A percentile compares a stretch with the other conserved stretches of the same genome.
These are phyloP conservation scores for Nephrocerus scutellatus DNA, from an alignment of 2,888 invertebrate species.

Conservation along the genomic window DNA sequence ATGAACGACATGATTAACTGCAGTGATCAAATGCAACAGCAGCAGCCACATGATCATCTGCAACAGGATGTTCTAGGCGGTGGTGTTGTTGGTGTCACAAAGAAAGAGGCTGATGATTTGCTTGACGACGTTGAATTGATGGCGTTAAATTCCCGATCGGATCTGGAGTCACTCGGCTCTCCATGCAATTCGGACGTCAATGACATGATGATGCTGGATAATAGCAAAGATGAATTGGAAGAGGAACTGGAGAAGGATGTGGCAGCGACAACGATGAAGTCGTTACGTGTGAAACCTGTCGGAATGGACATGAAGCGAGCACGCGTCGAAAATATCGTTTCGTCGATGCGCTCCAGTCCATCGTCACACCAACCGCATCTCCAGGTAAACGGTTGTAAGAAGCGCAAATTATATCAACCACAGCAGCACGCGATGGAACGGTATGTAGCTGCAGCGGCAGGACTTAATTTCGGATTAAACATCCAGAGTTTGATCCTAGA, in stretches of 20 bases:
- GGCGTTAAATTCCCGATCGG: constrained; percentile 43
- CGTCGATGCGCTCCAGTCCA: constrained; percentile 84
- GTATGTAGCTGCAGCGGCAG: constrained; percentile 52
- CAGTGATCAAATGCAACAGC: constrained; percentile 11
- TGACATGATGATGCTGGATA: constrained; percentile 49
- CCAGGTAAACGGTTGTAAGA: constrained; percentile 78
- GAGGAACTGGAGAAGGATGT: constrained; percentile 57
- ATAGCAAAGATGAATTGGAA: constrained; percentile 61
- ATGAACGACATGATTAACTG: constrained; percentile 12
- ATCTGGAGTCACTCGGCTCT: constrained; percentile 54
- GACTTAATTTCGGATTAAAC: constrained; percentile 54
- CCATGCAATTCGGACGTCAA: constrained; percentile 47
- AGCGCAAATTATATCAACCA: constrained; percentile 91
- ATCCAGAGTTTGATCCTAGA: constrained; percentile 55
- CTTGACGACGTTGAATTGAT: constrained; percentile 44
- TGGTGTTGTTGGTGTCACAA: constrained; percentile 30
- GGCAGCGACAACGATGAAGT: constrained; percentile 39
- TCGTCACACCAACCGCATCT: constrained; percentile 58
- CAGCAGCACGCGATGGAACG: constrained; percentile 76
- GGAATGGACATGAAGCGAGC: constrained; percentile 84
- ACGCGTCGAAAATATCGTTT: constrained; percentile 91
- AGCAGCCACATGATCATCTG: constrained; percentile 21
- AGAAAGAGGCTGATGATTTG: constrained; percentile 43
- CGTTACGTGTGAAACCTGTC: constrained; percentile 45
- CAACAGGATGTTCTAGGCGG: constrained; percentile 4